These are phyloP conservation scores for Synergus itoensis DNA, from an alignment of 2,888 invertebrate genomes.

Conservation along the genomic window DNA sequence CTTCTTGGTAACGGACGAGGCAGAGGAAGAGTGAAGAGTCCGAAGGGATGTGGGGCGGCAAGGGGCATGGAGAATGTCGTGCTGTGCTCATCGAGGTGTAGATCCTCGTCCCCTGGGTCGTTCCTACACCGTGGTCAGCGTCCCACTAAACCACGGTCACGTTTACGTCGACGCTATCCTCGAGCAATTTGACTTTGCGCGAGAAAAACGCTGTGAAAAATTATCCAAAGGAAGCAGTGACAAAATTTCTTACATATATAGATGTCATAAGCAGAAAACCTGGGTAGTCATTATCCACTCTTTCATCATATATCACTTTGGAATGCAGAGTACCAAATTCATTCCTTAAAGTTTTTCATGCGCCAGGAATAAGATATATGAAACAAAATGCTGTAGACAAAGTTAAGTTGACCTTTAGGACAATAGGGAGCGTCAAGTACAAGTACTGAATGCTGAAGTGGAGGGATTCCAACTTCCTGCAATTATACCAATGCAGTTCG, in stretches of 20 bases:
- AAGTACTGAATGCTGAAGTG: conserved; percentile 17
- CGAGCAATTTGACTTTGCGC: conserved; percentile 47
- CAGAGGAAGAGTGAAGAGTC: conserved; percentile 45
- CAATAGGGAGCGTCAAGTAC: conserved; percentile 22
- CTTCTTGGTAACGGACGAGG: conserved; percentile 45
- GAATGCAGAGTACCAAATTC: too few species aligned
- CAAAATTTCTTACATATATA: too few species aligned
- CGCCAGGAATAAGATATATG: background rate
- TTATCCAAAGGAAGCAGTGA: background rate
- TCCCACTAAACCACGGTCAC: conserved; percentile 76
- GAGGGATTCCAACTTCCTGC: conserved; percentile 39
- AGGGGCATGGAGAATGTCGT: conserved; percentile 73
- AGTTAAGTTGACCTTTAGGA: conserved; percentile 6
- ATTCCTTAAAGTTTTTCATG: too few species aligned
- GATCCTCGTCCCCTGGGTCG: conserved; percentile 77
- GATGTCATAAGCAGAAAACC: too few species aligned
- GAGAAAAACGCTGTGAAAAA: conserved; percentile 47
- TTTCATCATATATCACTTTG: too few species aligned
- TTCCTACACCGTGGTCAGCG: conserved; percentile 75
- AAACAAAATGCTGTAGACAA: background rate
- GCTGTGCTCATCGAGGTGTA: conserved; percentile 78
- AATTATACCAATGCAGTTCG: conserved; percentile 31
- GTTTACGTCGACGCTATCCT: conserved; percentile 65
- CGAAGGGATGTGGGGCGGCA: conserved; percentile 59
- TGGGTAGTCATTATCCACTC: too few species aligned